Evolutionary conservation across 1,140 invertebrate genomes (phyloP).

Genomic region (Campoletis sonorensis): DNA sequence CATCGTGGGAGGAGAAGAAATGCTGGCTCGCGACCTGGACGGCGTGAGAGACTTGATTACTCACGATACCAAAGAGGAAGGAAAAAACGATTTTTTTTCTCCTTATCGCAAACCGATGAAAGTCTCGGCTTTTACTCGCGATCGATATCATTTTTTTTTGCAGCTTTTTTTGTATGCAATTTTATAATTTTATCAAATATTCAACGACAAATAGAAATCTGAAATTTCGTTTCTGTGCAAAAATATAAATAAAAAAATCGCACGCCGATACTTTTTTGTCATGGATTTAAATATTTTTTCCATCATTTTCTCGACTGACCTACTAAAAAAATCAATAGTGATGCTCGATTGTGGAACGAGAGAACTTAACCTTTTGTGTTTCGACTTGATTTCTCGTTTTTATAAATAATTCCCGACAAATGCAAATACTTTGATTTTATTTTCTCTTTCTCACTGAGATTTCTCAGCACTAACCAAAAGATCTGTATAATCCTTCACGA

Average conservation of each 20-base stretch:
- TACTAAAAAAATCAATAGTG: too few species aligned
- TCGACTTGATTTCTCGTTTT: too few species aligned
- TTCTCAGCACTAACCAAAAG: slow-evolving; percentile 10
- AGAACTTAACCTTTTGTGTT: too few species aligned
- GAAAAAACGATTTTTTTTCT: slow-evolving; percentile 54
- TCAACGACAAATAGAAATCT: too few species aligned
- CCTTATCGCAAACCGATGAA: slow-evolving; percentile 63
- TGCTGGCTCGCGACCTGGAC: slow-evolving; percentile 20
- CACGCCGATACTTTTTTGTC: too few species aligned
- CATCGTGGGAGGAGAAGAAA: slow-evolving; percentile 48
- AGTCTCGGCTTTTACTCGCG: slow-evolving; percentile 46
- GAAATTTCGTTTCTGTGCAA: too few species aligned
- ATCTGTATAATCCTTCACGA: slow-evolving; percentile 63
- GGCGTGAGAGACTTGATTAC: slow-evolving; percentile 49
- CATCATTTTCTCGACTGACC: too few species aligned
- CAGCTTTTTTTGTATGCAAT: too few species aligned
- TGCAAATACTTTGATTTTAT: neutral
- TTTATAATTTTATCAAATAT: too few species aligned
- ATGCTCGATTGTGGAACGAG: too few species aligned
- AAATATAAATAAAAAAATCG: too few species aligned
- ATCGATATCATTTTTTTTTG: neutral
- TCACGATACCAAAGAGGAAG: slow-evolving; percentile 50
- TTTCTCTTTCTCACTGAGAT: neutral
- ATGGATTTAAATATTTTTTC: too few species aligned
- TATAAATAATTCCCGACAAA: neutral